Percentiles rank a stretch among this genome's conserved stretches.
Conservation (phyloP, 2,113 vertebrate species). For the Elanoides forficatus region DNA sequence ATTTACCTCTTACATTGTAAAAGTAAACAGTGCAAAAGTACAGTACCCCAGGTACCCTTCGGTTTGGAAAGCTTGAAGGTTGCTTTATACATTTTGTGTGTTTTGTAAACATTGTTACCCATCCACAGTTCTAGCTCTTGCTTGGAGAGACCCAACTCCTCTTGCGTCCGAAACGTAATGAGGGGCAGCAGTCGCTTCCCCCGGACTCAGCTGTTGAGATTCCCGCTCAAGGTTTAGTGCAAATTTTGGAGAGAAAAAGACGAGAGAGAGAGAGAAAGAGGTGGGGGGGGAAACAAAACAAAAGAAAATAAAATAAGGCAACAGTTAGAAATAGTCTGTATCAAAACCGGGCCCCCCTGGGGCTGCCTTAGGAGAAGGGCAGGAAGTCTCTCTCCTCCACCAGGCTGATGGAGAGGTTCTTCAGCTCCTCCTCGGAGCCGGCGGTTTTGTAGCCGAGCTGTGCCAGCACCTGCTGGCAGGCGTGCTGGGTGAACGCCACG, state of each 20-base stretch:
- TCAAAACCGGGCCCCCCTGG: conserved; percentile 70
- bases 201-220: conserved; percentile 2
- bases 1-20: conserved; percentile 70
- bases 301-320: conserved; percentile 83
- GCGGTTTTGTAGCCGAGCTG: conserved; percentile 91
- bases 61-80: conserved; percentile 45
- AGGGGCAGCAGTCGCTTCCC: conserved; percentile 25
- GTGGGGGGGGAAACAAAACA: background rate
- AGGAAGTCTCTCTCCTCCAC: conserved; percentile 92
- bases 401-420: conserved; percentile 88
- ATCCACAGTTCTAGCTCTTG: conserved; percentile 64
- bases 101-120: conserved; percentile 78
- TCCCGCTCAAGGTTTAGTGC: conserved; percentile 82
- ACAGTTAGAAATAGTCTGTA: conserved; percentile 82
- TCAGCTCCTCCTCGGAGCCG: conserved; percentile 86
- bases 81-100: conserved; percentile 60
- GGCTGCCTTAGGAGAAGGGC: conserved; percentile 86
- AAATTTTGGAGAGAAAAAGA: conserved; percentile 77
- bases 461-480: conserved; percentile 86
- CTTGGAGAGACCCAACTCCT: conserved; percentile 32
- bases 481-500: conserved; percentile 90
- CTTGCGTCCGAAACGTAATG: conserved; percentile 10
- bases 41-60: conserved; percentile 57
- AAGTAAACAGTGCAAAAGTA: conserved; percentile 75
- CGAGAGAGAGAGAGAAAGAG: background rate